Evolutionary conservation across 2,888 invertebrate species (phyloP).

Genomic region (Drosophila paracracens): DNA sequence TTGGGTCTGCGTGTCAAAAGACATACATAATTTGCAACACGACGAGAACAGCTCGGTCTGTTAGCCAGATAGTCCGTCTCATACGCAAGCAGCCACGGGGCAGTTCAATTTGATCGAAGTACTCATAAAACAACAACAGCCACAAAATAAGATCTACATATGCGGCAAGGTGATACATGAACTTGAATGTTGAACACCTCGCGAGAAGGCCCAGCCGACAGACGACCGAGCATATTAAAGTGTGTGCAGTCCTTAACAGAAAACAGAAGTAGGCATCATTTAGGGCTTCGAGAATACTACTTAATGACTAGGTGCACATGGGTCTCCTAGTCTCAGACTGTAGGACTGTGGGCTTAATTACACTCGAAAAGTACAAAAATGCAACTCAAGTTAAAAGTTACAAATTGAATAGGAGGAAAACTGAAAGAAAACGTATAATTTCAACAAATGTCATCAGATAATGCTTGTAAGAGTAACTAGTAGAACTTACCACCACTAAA

Average conservation of each 20-base stretch:
- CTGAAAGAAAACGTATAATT: background rate
- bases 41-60: constrained; percentile 31
- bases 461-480: background rate
- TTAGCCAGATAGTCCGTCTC: background rate
- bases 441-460: background rate
- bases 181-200: constrained; percentile 62
- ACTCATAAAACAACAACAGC: constrained; percentile 43
- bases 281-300: constrained; percentile 29
- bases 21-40: constrained; percentile 75
- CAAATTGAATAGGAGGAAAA: background rate
- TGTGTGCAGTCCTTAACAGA: constrained; percentile 10
- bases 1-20: constrained; percentile 72
- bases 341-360: background rate
- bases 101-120: constrained; percentile 63
- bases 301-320: background rate
- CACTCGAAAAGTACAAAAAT: background rate
- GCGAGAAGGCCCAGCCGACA: constrained; percentile 19
- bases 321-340: background rate
- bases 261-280: constrained; percentile 3
- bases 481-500: background rate
- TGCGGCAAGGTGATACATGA: constrained; percentile 61
- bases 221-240: constrained; percentile 24
- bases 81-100: background rate
- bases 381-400: background rate
- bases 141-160: constrained; percentile 56